A percentile compares a stretch with the other conserved stretches of the same genome.
Conservation (phyloP, 2,797 vertebrate species). For the Champsocephalus esox region DNA sequence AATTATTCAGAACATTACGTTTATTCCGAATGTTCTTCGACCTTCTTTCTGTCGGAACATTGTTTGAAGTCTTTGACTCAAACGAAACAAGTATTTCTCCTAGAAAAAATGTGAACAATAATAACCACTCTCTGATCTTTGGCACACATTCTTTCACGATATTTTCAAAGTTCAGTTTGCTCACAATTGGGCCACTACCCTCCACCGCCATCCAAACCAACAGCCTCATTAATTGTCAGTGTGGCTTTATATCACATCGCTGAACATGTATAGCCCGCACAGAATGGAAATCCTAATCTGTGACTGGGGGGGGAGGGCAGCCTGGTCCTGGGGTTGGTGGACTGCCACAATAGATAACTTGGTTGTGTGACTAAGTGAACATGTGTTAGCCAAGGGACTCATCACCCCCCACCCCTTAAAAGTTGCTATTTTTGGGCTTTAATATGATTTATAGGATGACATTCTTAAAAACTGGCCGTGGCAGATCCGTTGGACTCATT, state of each 20-base stretch:
- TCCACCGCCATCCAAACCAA: conserved; percentile 11
- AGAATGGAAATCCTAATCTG: conserved; percentile 24
- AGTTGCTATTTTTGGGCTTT: conserved; percentile 36
- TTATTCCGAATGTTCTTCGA: not conserved
- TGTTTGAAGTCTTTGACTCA: not conserved
- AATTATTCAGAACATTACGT: not conserved
- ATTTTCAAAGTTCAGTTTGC: not conserved
- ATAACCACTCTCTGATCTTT: conserved; percentile 2
- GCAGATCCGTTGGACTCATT: conserved; percentile 28
- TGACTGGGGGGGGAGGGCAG: conserved; percentile 9
- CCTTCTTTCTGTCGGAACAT: too few species aligned
- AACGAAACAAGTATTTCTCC: not conserved
- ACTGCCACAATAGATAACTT: conserved; percentile 35
- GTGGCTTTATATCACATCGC: conserved; percentile 42
- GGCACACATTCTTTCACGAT: conserved; percentile 3
- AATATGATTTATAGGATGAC: conserved; percentile 28
- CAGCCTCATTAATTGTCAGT: conserved; percentile 48
- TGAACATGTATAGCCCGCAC: conserved; percentile 34
- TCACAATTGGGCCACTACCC: conserved; percentile 39
- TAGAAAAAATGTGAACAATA: not conserved
- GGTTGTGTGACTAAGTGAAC: conserved; percentile 30
- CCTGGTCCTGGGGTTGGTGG: not conserved
- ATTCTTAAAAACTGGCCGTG: conserved; percentile 8
- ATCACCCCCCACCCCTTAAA: conserved; percentile 25
- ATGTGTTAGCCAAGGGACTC: conserved; percentile 42